Evolutionary conservation across 1,140 invertebrate species (phyloP), one percentile per base, ranked within the genome.

Genomic region (Pogonomyrmex barbatus): DNA sequence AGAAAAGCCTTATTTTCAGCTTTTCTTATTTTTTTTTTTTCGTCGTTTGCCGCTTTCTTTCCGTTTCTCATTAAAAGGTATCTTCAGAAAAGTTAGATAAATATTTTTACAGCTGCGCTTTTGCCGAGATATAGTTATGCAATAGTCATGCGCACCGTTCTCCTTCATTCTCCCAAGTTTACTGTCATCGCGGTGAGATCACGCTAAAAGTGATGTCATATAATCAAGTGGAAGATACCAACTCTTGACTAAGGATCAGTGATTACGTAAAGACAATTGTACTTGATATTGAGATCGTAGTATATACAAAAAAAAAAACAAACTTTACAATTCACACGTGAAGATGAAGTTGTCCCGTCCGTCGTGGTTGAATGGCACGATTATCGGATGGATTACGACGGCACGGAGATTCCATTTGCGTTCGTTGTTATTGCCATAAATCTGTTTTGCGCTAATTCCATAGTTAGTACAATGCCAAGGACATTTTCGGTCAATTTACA

Each of bases 181-280:
- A 60, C 12, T 54, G 79, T 83, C 71, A 36, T 85, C 75, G 30
- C 39, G 50, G 17, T 85, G 73, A 85, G 60, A 78, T 85, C 83
- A 79, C 24, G 60, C 39, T 65, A 39, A 79, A 62, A 65, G 12
- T 85, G 83, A 85, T 85, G 83, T 85, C 83, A 85, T 54, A 42
- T 39, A 33, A 24, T 30, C 58, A 47, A 79, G 24, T 52, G 47
- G 73, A 85, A 79, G 62, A 65, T 79, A 47, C 47, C 52, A 14
- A 60, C 33, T 60, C 12, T 83, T 73, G 68, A 83, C 42, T 75
- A 75, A 73, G 17, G 68, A 62, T 75, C 54, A 56, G 39, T 83
- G 54, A 83, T 73, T 75, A 50, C n/a, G 30, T 60, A 10, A 60
- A 1, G 9, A 45, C 24, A 10, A 45, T 65, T 36, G 36, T 56